phyloP scores from a whole-genome alignment of 2,888 invertebrate genomes.

The Mythimna albipuncta region DNA sequence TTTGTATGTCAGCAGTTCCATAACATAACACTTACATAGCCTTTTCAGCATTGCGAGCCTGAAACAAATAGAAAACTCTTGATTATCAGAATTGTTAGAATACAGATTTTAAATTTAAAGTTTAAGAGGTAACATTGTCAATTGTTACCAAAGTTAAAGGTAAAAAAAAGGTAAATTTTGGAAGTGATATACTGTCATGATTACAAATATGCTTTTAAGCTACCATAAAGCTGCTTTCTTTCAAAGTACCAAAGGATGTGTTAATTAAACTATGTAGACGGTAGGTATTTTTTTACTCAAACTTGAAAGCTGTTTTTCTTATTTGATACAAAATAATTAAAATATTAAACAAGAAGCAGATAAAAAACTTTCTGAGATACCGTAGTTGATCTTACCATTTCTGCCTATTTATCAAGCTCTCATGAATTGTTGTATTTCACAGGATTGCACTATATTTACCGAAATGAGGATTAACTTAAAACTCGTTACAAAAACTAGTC shows the following conservation, averaged over 20 bases:
- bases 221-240: background rate
- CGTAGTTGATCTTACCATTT: constrained; percentile 35
- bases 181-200: no score
- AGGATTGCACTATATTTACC: background rate
- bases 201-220: background rate
- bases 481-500: background rate
- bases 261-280: background rate
- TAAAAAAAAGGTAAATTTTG: background rate
- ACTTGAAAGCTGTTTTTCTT: background rate
- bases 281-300: background rate
- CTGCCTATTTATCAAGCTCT: constrained; percentile 1
- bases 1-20: no score
- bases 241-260: background rate
- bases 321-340: background rate
- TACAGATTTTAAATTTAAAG: background rate
- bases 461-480: background rate
- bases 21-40: constrained; percentile 95
- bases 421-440: background rate
- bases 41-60: constrained; percentile 99
- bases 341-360: background rate
- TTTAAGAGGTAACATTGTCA: background rate
- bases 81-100: background rate
- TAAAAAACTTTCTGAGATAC: background rate
- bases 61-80: constrained; percentile 71
- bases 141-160: background rate